These are phyloP conservation scores for Promerops cafer DNA, from an alignment of 2,113 vertebrate genomes.

Conservation along the genomic window DNA sequence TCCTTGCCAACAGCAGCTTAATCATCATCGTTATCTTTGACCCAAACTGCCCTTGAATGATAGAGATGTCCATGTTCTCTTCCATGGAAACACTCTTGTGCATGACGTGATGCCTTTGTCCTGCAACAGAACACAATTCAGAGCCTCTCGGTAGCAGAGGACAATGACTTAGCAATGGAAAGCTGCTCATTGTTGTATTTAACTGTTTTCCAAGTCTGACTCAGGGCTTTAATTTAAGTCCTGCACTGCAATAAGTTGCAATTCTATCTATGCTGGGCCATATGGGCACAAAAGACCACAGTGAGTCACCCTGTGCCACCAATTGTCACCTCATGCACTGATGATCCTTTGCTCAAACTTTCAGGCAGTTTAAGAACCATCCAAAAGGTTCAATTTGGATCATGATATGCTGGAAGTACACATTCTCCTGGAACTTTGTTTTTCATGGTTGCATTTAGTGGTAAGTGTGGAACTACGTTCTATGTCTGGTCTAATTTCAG, in stretches of 20 bases:
- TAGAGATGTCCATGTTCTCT: background rate
- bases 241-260: background rate
- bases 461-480: background rate
- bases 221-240: background rate
- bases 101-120: background rate
- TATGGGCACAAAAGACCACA: background rate
- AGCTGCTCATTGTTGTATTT: background rate
- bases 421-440: background rate
- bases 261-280: background rate
- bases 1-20: background rate
- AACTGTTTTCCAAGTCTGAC: background rate
- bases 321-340: background rate
- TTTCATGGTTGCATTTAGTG: background rate
- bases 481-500: background rate
- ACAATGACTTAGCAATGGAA: background rate
- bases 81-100: fast-evolving
- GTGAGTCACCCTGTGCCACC: background rate
- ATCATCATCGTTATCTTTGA: background rate
- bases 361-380: background rate
- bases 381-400: background rate
- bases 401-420: background rate
- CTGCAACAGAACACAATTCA: background rate
- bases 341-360: background rate
- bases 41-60: background rate
- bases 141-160: background rate